Evolutionary conservation across 2,113 vertebrate genomes (phyloP).

Genomic region (Heterotilapia buettikoferi): DNA sequence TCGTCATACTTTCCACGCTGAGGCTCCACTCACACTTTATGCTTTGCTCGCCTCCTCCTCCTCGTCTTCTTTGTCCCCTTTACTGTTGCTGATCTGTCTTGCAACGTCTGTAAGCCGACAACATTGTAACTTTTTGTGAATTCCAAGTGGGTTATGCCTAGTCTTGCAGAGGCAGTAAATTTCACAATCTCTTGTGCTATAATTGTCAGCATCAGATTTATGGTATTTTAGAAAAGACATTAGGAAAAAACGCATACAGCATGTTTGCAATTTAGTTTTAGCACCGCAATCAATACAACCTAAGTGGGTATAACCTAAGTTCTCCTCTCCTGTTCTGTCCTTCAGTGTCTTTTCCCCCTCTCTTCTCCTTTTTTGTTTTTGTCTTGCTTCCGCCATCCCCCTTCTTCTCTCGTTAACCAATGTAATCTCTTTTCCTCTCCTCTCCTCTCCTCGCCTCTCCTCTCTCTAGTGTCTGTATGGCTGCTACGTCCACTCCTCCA

Average conservation of each 20-base stretch:
- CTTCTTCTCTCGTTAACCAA: conserved; percentile 22
- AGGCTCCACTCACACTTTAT: background rate
- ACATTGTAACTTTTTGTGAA: conserved; percentile 38
- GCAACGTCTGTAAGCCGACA: conserved; percentile 10
- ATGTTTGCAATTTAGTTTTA: conserved; percentile 54
- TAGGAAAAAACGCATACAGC: conserved; percentile 37
- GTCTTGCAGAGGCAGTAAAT: conserved; percentile 49
- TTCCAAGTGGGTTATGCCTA: conserved; percentile 20
- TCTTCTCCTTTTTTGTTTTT: conserved; percentile 23
- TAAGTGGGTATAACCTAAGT: conserved; percentile 63
- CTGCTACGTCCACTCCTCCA: conserved; percentile 78
- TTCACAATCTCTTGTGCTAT: conserved; percentile 40
- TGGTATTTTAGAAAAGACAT: conserved; percentile 50
- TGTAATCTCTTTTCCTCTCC: background rate
- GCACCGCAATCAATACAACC: conserved; percentile 50
- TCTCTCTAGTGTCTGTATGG: conserved; percentile 74
- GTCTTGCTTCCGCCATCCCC: conserved; percentile 21
- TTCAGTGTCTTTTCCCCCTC: conserved; percentile 26
- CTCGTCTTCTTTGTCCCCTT: background rate
- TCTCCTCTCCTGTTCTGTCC: conserved; percentile 58
- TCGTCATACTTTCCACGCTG: background rate
- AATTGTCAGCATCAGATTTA: conserved; percentile 49
- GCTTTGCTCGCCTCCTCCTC: background rate
- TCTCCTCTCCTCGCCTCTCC: background rate
- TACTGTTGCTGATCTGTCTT: conserved; percentile 13